Evolutionary conservation across 2,888 invertebrate genomes (phyloP).

Genomic region (Horisme vitalbata): DNA sequence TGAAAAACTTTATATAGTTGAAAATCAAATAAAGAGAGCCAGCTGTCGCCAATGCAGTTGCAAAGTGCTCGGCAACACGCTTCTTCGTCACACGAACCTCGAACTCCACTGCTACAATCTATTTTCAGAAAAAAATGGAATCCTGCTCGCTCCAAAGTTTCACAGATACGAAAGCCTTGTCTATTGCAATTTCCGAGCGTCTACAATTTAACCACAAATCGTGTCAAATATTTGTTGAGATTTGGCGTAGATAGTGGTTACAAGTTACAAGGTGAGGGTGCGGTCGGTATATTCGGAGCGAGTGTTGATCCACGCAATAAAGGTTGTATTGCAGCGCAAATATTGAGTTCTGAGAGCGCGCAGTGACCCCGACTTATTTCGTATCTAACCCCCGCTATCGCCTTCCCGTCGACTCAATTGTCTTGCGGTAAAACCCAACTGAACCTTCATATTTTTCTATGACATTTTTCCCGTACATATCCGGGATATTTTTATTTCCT

Average conservation of each 20-base stretch:
- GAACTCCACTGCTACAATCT: slow-evolving; percentile 46
- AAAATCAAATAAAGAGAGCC: slow-evolving; percentile 72
- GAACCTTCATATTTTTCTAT: slow-evolving; percentile 19
- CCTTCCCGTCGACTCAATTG: slow-evolving; percentile 67
- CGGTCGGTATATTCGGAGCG: slow-evolving; percentile 52
- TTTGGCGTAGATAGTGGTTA: slow-evolving; percentile 55
- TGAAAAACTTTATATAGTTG: slow-evolving; percentile 59
- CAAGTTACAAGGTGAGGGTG: slow-evolving; percentile 38
- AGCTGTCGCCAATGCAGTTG: slow-evolving; percentile 68
- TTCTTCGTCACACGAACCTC: slow-evolving; percentile 59
- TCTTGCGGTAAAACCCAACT: slow-evolving; percentile 51
- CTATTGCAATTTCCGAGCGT: slow-evolving; percentile 33
- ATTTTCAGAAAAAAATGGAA: slow-evolving; percentile 43
- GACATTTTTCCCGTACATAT: background rate
- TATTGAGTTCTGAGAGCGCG: slow-evolving; percentile 64
- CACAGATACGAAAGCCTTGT: slow-evolving; percentile 26
- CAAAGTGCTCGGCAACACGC: slow-evolving; percentile 55
- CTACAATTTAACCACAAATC: slow-evolving; percentile 36
- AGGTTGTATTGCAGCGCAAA: slow-evolving; percentile 73
- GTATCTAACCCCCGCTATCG: slow-evolving; percentile 60
- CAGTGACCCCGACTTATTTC: slow-evolving; percentile 71
- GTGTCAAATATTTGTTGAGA: slow-evolving; percentile 42
- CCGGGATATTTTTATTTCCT: background rate
- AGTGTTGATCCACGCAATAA: slow-evolving; percentile 71
- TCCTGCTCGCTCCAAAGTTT: slow-evolving; percentile 33